Evolutionary conservation across 2,888 invertebrate genomes (phyloP), one percentile per base, ranked within the genome.

Genomic region (Heliconius charithonia): DNA sequence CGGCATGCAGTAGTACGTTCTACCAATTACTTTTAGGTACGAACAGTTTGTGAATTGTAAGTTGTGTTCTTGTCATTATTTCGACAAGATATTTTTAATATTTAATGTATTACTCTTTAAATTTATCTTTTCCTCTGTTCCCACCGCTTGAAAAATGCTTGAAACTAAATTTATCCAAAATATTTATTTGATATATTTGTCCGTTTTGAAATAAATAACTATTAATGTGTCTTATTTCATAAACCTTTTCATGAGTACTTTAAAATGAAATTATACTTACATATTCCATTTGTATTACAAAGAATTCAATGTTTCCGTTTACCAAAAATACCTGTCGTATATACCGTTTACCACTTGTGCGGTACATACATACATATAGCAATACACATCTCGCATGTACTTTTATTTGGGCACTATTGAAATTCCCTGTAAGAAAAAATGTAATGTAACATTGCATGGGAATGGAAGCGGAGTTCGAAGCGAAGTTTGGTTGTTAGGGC

Each of bases 1-100:
- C 83, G 83, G 87, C 86, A 87, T 87, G 87, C 83, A 82, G 83
- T 85, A 85, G 84, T 82, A 83, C 81, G 77, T 76, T 77, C 69
- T 72, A 80, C 71, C 73, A 80, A 81, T 79, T 79, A 80, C 76
- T 82, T 81, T 70, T 77, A 83, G 73, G 45, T 73, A 81, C 32
- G 67, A 80, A 69, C 66, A 71, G 66, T 70, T 74, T 74, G 29
- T 76, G 66, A 66, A 51, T 32, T 75, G 77, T 79, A 71, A 69
- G 78, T 75, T 78, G 72, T 32, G 56, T 62, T 72, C 75, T 41
- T 69, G 59, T 79, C 16, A 51, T 51, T 69, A 45, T 59, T 63
- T 32, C 12, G 22, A 41, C 29, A 63, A 45, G 45, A 65, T 19
- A 65, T 65, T 65, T 65, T 13, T 74, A 16, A 63, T 27, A 27